Evolutionary conservation across 2,888 invertebrate species (phyloP).

Genomic region (Clostera curtula): DNA sequence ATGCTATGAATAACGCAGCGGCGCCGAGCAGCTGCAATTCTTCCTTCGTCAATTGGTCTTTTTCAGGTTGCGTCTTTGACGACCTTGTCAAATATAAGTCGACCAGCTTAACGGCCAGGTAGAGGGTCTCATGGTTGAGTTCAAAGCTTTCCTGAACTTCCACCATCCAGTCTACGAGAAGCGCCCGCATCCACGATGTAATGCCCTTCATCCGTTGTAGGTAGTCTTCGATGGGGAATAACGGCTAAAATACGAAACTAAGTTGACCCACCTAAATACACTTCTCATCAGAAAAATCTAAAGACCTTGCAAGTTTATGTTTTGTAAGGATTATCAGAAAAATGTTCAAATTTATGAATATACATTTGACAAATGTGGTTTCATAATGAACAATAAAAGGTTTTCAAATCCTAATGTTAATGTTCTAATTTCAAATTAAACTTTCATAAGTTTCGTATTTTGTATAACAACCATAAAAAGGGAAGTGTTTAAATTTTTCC

Average conservation of each 20-base stretch:
- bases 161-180: constrained; percentile 99
- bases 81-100: constrained; percentile 84
- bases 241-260: constrained; percentile 51
- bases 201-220: constrained; percentile 86
- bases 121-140: constrained; percentile 98
- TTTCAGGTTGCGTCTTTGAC: constrained; percentile 36
- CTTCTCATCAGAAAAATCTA: too few species aligned
- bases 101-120: constrained; percentile 96
- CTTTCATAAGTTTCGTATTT: too few species aligned
- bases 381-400: too few species aligned
- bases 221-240: constrained; percentile 87
- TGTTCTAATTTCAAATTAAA: too few species aligned
- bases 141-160: constrained; percentile 98
- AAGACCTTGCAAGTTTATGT: too few species aligned
- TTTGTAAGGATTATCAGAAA: too few species aligned
- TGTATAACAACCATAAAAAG: too few species aligned
- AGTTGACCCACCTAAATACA: not conserved
- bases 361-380: too few species aligned
- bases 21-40: constrained; percentile 94
- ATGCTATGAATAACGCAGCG: constrained; percentile 92
- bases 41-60: constrained; percentile 82
- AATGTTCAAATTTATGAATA: too few species aligned
- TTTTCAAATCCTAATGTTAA: too few species aligned
- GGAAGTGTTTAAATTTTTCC: too few species aligned
- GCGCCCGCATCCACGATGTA: constrained; percentile 90